Base-by-base conservation (phyloP, 1,140 invertebrate species). In the Drosophila seguyi region DNA sequence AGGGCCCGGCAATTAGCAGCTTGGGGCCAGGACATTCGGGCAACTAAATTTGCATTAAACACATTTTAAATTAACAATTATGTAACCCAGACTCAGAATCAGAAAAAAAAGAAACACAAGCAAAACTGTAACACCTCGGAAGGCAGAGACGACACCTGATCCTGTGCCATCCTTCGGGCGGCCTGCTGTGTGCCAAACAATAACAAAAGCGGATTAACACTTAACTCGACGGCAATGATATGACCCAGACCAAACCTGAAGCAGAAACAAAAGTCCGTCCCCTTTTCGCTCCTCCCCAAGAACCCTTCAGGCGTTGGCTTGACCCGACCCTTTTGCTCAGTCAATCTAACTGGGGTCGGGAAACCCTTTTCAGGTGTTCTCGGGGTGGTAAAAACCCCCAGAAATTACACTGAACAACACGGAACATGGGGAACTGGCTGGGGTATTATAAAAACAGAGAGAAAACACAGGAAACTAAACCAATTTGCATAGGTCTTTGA, bases 131-230 rank as follows among this genome's bases (percentile, higher is more conserved):
- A 79, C 83, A 74, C 75, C 66, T 82, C 31, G 31, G 34, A 41
- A 41, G 42, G 27, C 50, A 55, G 39, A 77, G 69, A 67, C 55
- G 81, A 88, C 59, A 83, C 66, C 79, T 87, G 79, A 72, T 66
- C 42, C 74, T 39, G 47, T 38, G 44, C 59, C 76, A 13, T 61
- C 34, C 58, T 52, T 27, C 44, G 55, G 52, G 27, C 52, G 45
- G 65, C 81, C 60, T 81, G 63, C 67, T 48, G 69, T 78, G 57
- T 69, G 66, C 47, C 69, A 79, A 85, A 90, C 71, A 90, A 88
- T 85, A 88, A 90, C 81, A 90, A 90, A 90, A 90, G 85, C 85
- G 81, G 85, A 90, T 90, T 90, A 90, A 90, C 85, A 90, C 85
- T 90, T 90, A 75, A 83, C 59, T 80, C 75, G 67, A 86, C 50